A percentile compares a stretch with the other conserved stretches of the same genome.
Evolutionary conservation across 2,797 vertebrate genomes (phyloP).

Genomic region (Delichon dasypus): DNA sequence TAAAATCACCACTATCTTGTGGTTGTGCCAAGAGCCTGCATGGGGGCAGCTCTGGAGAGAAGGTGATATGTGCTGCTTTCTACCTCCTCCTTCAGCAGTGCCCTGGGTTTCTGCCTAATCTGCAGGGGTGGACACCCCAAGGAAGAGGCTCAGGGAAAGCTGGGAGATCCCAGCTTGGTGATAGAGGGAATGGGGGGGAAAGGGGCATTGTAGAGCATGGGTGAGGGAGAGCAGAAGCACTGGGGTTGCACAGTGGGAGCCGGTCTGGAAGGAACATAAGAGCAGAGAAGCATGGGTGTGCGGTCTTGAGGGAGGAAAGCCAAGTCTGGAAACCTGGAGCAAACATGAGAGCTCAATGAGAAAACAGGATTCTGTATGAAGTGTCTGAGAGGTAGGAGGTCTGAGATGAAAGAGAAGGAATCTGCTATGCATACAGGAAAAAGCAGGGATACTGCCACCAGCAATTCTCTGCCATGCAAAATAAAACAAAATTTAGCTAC

Average conservation of each 20-base stretch:
- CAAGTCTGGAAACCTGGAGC: neutral
- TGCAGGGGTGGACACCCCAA: rapidly evolving
- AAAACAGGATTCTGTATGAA: neutral
- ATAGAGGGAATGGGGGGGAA: neutral
- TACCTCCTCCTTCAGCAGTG: neutral
- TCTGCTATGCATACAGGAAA: neutral
- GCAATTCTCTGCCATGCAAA: neutral
- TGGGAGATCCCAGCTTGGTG: neutral
- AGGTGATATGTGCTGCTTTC: neutral
- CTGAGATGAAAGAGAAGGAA: neutral
- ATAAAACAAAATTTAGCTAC: neutral
- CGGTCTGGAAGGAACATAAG: neutral
- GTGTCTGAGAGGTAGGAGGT: neutral
- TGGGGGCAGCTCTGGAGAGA: neutral
- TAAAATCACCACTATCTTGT: neutral
- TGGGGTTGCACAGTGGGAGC: neutral
- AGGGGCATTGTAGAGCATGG: neutral
- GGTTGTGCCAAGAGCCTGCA: neutral
- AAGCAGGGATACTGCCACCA: neutral
- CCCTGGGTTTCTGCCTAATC: neutral
- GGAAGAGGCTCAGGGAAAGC: neutral
- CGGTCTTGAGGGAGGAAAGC: neutral
- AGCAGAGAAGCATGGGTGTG: neutral
- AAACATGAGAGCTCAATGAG: neutral
- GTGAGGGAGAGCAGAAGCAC: neutral